Evolutionary conservation across 2,113 vertebrate genomes (phyloP), one percentile per base, ranked within the genome.

Genomic region (Cisticola juncidis): DNA sequence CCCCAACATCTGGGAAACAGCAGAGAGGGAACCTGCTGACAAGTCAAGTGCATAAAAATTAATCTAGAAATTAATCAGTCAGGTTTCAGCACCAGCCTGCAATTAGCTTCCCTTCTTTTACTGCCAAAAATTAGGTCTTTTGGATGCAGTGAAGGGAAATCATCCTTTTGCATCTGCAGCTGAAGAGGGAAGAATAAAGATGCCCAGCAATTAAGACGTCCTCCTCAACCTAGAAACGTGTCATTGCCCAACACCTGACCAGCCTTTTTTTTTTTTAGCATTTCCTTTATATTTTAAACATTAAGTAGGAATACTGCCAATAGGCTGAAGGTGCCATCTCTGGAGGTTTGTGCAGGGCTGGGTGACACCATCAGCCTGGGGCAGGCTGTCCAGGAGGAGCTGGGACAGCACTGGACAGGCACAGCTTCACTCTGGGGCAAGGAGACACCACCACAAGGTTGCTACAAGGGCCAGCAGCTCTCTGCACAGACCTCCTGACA

Each of bases 11-110:
- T 77, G 80, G 51, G 51, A 71, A 81, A 51, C 8, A 64, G 72
- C 45, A 61, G 64, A 90, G 48, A 80, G 36, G 60, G 24, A 94
- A 70, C 92, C 92, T 81, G 91, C 86, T 95, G 92, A 78, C 68
- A 94, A 94, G 92, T 88, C 54, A 94, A 97, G 94, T 47, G 64
- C 54, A 90, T 78, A 66, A 58, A 92, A 93, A 95, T 94, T 95
- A 90, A 87, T 78, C 65, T 81, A 60, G 60, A 84, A 89, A 92
- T 87, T 72, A 93, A 87, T 93, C 84, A 89, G 81, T 69, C 69
- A 76, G 66, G 57, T 88, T 86, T 50, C 76, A 78, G 64, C 82
- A 81, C 26, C 76, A 93, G 72, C 54, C 81, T 78, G 47, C 47
- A 71, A 91, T 94, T 81, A 94, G 56, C 51, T 73, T 62, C 54